phyloP scores from a whole-genome alignment of 2,797 vertebrate genomes.

The Alauda arvensis region DNA sequence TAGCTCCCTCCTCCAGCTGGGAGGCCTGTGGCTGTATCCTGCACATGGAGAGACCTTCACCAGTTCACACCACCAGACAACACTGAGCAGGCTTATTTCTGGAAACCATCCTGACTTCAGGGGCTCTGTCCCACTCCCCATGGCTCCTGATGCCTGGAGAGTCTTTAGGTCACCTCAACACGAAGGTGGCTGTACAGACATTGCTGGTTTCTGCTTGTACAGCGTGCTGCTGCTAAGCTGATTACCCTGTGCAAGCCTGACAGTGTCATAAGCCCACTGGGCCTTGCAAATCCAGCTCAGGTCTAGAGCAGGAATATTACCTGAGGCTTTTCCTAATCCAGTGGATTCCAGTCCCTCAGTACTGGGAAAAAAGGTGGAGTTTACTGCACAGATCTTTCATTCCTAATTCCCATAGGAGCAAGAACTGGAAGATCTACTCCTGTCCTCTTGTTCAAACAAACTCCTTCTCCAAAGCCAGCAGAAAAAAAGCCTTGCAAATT shows the following conservation, averaged over 20 bases:
- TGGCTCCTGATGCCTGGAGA: rapidly evolving
- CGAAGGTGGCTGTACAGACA: background rate
- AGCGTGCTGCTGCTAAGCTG: background rate
- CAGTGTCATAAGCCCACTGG: background rate
- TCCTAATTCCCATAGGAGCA: background rate
- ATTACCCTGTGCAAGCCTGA: background rate
- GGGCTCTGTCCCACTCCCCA: background rate
- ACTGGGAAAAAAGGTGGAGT: background rate
- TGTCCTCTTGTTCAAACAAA: rapidly evolving
- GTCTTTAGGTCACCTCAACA: rapidly evolving
- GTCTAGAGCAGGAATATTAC: background rate
- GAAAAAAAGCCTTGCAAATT: background rate
- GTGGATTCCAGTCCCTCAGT: background rate
- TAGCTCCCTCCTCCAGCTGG: too few species aligned
- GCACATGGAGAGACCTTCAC: background rate
- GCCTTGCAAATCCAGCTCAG: background rate
- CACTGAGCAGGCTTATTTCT: background rate
- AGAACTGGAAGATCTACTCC: background rate
- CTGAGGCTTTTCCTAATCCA: background rate
- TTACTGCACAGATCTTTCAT: background rate
- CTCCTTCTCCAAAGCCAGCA: background rate
- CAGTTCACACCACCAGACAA: background rate
- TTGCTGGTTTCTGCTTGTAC: background rate
- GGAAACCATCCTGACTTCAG: background rate
- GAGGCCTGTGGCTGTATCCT: background rate